Percentiles rank a stretch among this genome's conserved stretches.
phyloP scores from a whole-genome alignment of 2,797 vertebrate genomes.

The Liparis tanakae region DNA sequence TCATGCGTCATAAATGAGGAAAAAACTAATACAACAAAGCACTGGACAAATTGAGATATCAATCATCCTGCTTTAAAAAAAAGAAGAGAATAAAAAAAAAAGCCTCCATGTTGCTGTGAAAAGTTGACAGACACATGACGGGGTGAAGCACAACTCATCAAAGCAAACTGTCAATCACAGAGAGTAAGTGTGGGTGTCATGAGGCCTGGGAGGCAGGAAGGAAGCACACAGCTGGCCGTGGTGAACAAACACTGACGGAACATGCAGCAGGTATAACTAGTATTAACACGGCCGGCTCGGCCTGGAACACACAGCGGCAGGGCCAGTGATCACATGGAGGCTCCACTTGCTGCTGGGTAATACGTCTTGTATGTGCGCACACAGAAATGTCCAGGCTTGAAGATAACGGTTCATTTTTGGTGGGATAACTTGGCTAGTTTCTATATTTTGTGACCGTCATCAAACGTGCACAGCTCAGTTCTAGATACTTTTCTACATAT shows the following conservation, averaged over 20 bases:
- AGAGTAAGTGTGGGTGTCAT: conserved; percentile 36
- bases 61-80: conserved; percentile 23
- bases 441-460: background rate
- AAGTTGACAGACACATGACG: conserved; percentile 73
- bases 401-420: background rate
- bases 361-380: background rate
- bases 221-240: conserved; percentile 71
- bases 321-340: background rate
- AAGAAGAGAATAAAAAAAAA: conserved; percentile 22
- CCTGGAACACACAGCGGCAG: conserved; percentile 12
- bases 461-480: background rate
- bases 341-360: background rate
- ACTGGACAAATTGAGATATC: conserved; percentile 53
- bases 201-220: conserved; percentile 71
- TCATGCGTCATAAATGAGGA: conserved; percentile 50
- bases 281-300: conserved; percentile 58
- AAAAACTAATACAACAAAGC: conserved; percentile 35
- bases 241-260: conserved; percentile 61
- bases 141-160: conserved; percentile 65
- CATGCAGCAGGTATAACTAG: conserved; percentile 61
- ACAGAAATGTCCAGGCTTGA: background rate
- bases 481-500: background rate
- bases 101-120: conserved; percentile 28
- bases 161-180: conserved; percentile 70
- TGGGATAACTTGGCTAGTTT: background rate